Evolutionary conservation across 53 echinoderm and acorn worm species (phyloP), one percentile per base, ranked within the genome.

Genomic region (Mesocentrotus franciscanus): DNA sequence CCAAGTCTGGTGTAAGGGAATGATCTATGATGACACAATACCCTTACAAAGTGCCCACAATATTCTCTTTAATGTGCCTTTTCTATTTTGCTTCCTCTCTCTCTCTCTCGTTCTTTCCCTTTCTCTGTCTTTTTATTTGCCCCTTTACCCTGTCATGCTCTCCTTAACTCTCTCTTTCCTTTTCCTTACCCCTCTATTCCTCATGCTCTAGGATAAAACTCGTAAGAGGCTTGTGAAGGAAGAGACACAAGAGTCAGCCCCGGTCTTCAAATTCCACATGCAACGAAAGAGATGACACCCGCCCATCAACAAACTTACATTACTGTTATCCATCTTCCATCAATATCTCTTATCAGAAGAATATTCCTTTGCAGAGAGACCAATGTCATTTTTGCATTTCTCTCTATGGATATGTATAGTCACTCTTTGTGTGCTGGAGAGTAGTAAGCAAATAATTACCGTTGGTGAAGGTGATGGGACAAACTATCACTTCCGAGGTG

Each of bases 211-310:
- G 99, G 99, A 99, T 36, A 99, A 96, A 92, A 96, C 95, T 60
- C 95, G 81, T 89, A 99, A 98, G 95, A 96, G 95, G 13, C 93
- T 98, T 1, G 92, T 98, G 14, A 93, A 97, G 55, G 92, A 96
- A 75, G 99, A 99, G 78, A 99, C 99, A 9, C 79, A 92, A 58
- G 83, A 96, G 15, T 93, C 97, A n/a, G 84, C 99, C 81, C 98
- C 98, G 0, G 97, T 98, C 35, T 99, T 97, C 91, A 99, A 98
- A 95, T 99, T 96, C 96, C 87, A 74, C 78, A 94, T 95, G 61
- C 83, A 95, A 64, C 97, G 99, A 16, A 99, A 98, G 92, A 94
- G 98, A 97, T 99, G 97, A 97, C 84, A 84, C 22, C 34, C 4
- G 10, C 16, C 71, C 27, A 27, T 6, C 49, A 49, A 27, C 8